Evolutionary conservation across 64 coral and sea anemone species (phyloP), one percentile per base, ranked within the genome.

Genomic region (Trachythela sp.): DNA sequence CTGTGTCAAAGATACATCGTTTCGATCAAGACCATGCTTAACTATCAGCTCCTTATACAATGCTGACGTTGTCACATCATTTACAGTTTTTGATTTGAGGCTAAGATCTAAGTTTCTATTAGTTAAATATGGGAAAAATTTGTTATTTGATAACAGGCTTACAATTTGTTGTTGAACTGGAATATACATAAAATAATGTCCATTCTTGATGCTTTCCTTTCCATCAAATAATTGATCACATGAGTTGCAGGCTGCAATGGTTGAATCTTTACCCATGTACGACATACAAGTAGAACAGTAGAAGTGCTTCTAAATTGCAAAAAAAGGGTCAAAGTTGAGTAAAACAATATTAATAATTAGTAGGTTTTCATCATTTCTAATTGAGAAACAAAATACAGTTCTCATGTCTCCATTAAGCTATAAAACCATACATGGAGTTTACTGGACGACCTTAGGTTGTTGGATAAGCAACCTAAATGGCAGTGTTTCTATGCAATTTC

Each of bases 171-270:
- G 1, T 9, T 72, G 68, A 1, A 72, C 1, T 27, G 68, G 68
- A 72, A 72, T 72, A n/a, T 72, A 72, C 1, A 72, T n/a, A 72
- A 72, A 72, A n/a, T 72, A 72, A 35, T 72, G 68, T 31, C 68
- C 68, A 72, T n/a, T 72, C 68, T 72, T 72, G 17, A 72, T 2
- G 26, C 68, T 72, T 0, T 72, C 68, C 3, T 72, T 35, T 26
- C 30, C 8, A 70, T 70, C 30, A 32, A 70, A 70, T 70, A 70
- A 4, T 27, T 35, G 24, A 27, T 35, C 9, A 9, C 68, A 72
- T 31, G 68, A 72, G 1, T 29, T 72, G 68, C 68, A 72, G 33
- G 0, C 0, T 1, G n/a, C 29, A 9, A 35, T 31, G 68, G 68
- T 2, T 72, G 68, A 1, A 4, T 72, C 68, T 72, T 2, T 72